These are phyloP conservation scores for Intellagama lesueurii DNA, from an alignment of 2,797 vertebrate species.

Conservation along the genomic window DNA sequence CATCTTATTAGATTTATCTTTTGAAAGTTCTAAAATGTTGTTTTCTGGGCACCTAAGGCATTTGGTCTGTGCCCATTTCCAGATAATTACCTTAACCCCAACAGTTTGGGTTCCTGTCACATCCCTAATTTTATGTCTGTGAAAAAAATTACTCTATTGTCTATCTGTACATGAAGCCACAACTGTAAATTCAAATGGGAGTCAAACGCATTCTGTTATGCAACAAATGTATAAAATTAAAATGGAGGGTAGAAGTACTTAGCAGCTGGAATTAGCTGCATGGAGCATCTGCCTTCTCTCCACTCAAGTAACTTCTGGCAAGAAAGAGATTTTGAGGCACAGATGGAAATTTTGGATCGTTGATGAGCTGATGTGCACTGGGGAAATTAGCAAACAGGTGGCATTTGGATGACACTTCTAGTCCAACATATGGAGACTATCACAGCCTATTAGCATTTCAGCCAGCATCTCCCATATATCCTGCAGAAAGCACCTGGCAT, in stretches of 20 bases:
- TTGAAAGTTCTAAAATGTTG: neutral
- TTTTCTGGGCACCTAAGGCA: neutral
- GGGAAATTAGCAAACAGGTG: slow-evolving; percentile 30
- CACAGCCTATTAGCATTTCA: slow-evolving; percentile 2
- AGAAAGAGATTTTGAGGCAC: slow-evolving; percentile 12
- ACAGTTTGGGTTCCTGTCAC: neutral
- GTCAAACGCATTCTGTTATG: neutral
- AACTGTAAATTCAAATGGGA: neutral
- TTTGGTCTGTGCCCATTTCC: neutral
- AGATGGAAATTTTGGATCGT: slow-evolving; percentile 18
- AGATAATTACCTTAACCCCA: neutral
- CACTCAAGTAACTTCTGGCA: slow-evolving; percentile 24
- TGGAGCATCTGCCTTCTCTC: slow-evolving; percentile 23
- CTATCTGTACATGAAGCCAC: neutral
- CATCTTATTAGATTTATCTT: neutral
- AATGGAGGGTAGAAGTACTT: neutral
- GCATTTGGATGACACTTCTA: slow-evolving; percentile 20
- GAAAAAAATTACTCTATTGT: neutral
- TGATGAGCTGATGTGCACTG: neutral
- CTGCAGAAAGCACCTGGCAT: neutral
- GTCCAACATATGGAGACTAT: slow-evolving; percentile 21
- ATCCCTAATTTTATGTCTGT: neutral
- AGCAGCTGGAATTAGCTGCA: slow-evolving; percentile 13
- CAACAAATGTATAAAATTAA: neutral
- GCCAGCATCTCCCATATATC: neutral